Evolutionary conservation across 2,797 vertebrate genomes (phyloP).

Genomic region (Sebastes taczanowskii): DNA sequence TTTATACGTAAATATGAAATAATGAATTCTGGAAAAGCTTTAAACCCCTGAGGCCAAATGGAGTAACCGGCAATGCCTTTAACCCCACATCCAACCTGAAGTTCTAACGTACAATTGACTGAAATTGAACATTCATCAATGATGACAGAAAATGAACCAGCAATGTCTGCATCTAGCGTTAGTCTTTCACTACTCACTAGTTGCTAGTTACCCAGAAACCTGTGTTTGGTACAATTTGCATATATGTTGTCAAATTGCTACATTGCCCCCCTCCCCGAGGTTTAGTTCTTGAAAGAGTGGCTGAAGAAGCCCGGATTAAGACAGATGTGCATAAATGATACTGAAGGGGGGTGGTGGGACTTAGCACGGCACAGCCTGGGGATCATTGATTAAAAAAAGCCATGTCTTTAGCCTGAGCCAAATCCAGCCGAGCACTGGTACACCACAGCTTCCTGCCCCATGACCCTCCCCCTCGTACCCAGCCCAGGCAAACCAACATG

Average conservation of each 20-base stretch:
- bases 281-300: conserved; percentile 91
- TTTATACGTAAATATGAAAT: background rate
- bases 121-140: background rate
- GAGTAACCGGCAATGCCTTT: background rate
- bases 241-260: background rate
- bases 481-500: background rate
- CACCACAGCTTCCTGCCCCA: conserved; percentile 36
- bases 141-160: background rate
- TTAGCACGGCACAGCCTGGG: conserved; percentile 87
- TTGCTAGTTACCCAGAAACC: background rate
- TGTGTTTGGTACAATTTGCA: background rate
- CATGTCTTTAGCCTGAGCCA: conserved; percentile 89
- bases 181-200: background rate
- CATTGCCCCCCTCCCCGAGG: conserved; percentile 38
- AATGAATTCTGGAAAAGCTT: background rate
- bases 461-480: background rate
- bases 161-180: background rate
- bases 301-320: conserved; percentile 94
- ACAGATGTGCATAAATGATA: conserved; percentile 93
- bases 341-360: conserved; percentile 42
- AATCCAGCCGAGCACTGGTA: conserved; percentile 88
- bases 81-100: background rate
- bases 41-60: background rate
- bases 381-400: conserved; percentile 99
- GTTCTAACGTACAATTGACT: background rate